Percentiles rank a stretch among this genome's conserved stretches.
phyloP scores from a whole-genome alignment of 1,140 invertebrate genomes.

The Manduca sexta region DNA sequence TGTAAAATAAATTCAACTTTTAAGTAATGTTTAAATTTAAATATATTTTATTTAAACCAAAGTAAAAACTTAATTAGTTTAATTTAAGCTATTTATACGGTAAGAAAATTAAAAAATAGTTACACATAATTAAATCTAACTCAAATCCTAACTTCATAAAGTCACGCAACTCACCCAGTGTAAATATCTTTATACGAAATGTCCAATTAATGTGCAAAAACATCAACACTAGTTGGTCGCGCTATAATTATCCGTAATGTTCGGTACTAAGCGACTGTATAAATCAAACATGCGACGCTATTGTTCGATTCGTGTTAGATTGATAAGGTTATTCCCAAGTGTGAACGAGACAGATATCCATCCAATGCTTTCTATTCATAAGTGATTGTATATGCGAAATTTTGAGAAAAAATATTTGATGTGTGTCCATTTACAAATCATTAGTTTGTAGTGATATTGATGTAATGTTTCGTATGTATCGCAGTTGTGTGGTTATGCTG shows the following conservation, averaged over 20 bases:
- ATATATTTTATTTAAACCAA: too few species aligned
- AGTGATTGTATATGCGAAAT: slow-evolving; percentile 57
- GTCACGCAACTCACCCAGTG: too few species aligned
- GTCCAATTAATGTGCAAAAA: too few species aligned
- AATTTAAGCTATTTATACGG: too few species aligned
- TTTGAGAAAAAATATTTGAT: slow-evolving; percentile 15
- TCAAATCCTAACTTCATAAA: too few species aligned
- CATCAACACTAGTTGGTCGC: slow-evolving; percentile 42
- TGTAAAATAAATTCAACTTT: too few species aligned
- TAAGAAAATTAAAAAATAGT: too few species aligned
- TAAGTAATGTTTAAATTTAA: too few species aligned
- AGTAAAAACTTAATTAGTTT: too few species aligned
- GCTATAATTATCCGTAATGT: slow-evolving; percentile 71
- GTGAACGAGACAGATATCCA: slow-evolving; percentile 66
- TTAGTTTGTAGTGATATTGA: neutral
- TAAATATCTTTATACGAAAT: too few species aligned
- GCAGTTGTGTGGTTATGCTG: neutral
- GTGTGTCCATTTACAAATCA: neutral
- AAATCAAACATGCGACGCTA: slow-evolving; percentile 72
- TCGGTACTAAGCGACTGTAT: slow-evolving; percentile 72
- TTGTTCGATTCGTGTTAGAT: slow-evolving; percentile 72
- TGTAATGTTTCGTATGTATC: neutral
- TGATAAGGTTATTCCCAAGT: slow-evolving; percentile 69
- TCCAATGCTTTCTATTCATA: slow-evolving; percentile 51
- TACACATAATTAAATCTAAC: too few species aligned